phyloP scores from a whole-genome alignment of 2,113 vertebrate species.

The Orthonyx spaldingii region DNA sequence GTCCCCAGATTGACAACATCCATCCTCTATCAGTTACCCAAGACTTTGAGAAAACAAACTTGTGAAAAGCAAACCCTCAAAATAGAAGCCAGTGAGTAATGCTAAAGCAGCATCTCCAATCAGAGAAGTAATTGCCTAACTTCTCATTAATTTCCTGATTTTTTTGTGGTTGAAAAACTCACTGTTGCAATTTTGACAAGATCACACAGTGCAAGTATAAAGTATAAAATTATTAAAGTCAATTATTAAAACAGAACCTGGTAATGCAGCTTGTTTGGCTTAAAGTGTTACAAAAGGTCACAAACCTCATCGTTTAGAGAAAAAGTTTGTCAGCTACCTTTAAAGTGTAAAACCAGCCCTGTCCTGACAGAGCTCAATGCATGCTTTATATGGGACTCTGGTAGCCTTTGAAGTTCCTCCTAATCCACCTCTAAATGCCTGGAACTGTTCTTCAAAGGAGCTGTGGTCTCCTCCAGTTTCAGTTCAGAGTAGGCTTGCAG shows the following conservation, averaged over 20 bases:
- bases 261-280: not conserved
- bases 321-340: not conserved
- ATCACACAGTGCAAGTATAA: not conserved
- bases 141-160: not conserved
- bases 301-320: not conserved
- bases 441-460: slow-evolving; percentile 41
- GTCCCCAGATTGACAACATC: not conserved
- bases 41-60: not conserved
- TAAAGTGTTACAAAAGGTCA: not conserved
- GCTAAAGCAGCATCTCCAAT: not conserved
- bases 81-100: not conserved
- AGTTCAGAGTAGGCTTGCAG: not conserved
- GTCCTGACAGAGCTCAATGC: not conserved
- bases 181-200: not conserved
- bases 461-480: slow-evolving; percentile 28
- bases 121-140: not conserved
- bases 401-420: slow-evolving; percentile 52
- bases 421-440: slow-evolving; percentile 31
- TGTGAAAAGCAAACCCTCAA: not conserved
- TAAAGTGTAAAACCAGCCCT: slow-evolving; percentile 52
- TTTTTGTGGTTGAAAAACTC: not conserved
- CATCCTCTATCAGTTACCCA: not conserved
- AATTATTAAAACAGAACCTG: not conserved
- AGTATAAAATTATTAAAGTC: not conserved
- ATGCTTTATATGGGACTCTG: slow-evolving; percentile 15